Evolutionary conservation across 2,113 vertebrate genomes (phyloP).

Genomic region (Aphyosemion australe): DNA sequence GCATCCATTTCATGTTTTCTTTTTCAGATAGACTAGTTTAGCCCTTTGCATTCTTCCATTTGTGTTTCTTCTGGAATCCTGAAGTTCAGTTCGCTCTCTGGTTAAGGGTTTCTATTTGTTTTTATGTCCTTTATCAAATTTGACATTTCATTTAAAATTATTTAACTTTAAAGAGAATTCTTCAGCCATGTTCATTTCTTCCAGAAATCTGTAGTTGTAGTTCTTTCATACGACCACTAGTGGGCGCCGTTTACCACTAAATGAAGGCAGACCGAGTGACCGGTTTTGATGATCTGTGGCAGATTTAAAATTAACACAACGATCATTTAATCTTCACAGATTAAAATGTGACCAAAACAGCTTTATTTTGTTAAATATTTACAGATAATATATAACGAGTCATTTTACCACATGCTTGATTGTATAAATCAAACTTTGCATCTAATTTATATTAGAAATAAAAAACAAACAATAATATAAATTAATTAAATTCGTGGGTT

Average conservation of each 20-base stretch:
- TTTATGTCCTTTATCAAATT: too few species aligned
- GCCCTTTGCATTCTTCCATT: too few species aligned
- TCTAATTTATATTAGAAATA: neutral
- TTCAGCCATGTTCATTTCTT: neutral
- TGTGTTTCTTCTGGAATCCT: too few species aligned
- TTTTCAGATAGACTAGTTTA: too few species aligned
- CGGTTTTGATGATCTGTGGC: neutral
- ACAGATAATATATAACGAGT: neutral
- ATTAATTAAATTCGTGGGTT: neutral
- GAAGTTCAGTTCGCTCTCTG: too few species aligned
- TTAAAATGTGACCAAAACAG: neutral
- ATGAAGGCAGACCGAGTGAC: neutral
- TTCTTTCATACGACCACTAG: constrained; percentile 38
- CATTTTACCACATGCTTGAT: neutral
- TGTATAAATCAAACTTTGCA: neutral
- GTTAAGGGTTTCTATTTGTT: too few species aligned
- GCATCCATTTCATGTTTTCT: too few species aligned
- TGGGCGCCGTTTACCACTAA: constrained; percentile 73
- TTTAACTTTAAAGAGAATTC: neutral
- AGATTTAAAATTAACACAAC: constrained; percentile 1
- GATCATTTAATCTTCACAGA: constrained; percentile 25
- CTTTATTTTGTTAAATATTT: neutral
- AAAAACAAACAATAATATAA: too few species aligned
- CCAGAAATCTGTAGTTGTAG: neutral
- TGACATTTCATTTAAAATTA: too few species aligned